These are phyloP conservation scores for Phyllotis vaccarum DNA, from an alignment of 2,797 vertebrate species.

Conservation along the genomic window DNA sequence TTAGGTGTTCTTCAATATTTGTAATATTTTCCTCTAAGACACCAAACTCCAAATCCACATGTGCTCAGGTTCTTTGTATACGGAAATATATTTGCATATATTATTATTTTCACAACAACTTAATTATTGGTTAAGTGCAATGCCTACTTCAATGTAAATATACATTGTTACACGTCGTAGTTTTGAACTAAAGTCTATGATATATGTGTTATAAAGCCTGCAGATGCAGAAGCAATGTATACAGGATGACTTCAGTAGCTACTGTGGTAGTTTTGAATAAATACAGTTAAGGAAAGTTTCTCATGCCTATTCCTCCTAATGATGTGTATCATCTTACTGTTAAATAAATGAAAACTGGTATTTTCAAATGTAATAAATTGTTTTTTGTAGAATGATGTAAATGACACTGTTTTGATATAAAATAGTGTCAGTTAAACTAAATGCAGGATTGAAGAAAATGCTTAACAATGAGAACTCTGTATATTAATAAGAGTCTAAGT, in stretches of 20 bases:
- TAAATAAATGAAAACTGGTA: neutral
- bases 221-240: neutral
- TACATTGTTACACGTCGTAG: neutral
- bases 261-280: neutral
- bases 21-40: neutral
- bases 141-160: neutral
- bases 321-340: neutral
- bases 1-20: neutral
- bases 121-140: neutral
- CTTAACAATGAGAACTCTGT: neutral
- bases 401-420: neutral
- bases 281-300: neutral
- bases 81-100: neutral
- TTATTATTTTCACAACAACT: neutral
- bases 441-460: neutral
- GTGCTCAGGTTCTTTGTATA: neutral
- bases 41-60: neutral
- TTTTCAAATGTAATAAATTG: neutral
- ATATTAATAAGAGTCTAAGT: neutral
- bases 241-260: neutral
- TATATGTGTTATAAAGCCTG: neutral
- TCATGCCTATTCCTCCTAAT: neutral
- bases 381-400: neutral
- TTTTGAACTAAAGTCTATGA: neutral
- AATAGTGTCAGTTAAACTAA: neutral